Evolutionary conservation across 2,888 invertebrate genomes (phyloP), one percentile per base, ranked within the genome.

Genomic region (Plagiodera versicolora): DNA sequence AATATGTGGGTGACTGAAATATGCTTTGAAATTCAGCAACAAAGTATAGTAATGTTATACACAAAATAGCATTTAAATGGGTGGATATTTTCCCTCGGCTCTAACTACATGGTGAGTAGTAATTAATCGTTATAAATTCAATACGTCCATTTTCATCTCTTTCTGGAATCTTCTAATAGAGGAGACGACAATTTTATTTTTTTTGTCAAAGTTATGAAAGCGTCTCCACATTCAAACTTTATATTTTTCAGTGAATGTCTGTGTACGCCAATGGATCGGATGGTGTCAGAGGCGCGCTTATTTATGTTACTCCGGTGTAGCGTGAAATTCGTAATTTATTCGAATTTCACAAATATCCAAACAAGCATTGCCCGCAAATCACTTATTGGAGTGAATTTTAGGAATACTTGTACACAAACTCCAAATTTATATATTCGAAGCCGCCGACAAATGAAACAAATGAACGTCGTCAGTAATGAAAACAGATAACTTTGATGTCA

Each of bases 281-380:
- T 14, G 14, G 39, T 30, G 53, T 53, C 53, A 53, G 53, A 28
- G 53, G 24, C 45, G 54, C 45, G 57, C 54, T 59, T 55, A 64
- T 64, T 59, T 60, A 57, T 60, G 59, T 48, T 61, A 56, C 45
- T 49, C 56, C 50, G 54, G 44, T 51, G 46, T 58, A 64, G 50
- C 58, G 58, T 58, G 58, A 60, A 58, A 59, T 61, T 56, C 46
- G 48, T 46, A 54, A 64, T 64, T 58, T 61, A 58, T 61, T 56
- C 48, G 61, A 54, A 61, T 58, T 61, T 64, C 52, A 56, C 61
- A 57, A 61, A 61, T 61, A 54, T 61, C 46, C 54, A 56, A 49
- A 57, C 54, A 52, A 53, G 53, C 61, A 48, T 54, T 61, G 49
- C 57, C 57, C 53, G 49, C 53, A 61, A 61, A 61, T 61, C 57